These are phyloP conservation scores for Austrolebias charrua DNA, from an alignment of 2,797 vertebrate genomes.

Conservation along the genomic window DNA sequence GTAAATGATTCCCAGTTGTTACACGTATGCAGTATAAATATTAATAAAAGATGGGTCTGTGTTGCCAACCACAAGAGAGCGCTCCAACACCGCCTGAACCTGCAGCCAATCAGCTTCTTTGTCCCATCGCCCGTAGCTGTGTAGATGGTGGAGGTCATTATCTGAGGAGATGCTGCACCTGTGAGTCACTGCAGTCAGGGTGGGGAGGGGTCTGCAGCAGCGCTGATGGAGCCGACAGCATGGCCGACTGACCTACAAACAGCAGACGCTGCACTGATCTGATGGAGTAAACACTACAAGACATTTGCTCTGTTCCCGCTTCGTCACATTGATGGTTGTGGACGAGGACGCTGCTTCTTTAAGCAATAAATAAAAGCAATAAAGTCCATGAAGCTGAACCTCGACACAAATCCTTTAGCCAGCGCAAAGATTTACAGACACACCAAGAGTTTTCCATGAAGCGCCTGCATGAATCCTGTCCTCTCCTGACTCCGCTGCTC, in stretches of 20 bases:
- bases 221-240: constrained; percentile 63
- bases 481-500: constrained; percentile 34
- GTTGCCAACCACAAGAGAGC: constrained; percentile 65
- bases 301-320: too few relatives aligned
- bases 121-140: constrained; percentile 38
- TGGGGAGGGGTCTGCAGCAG: constrained; percentile 37
- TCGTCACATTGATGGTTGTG: neutral
- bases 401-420: constrained; percentile 49
- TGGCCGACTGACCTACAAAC: constrained; percentile 77
- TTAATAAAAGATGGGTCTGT: neutral
- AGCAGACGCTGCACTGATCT: constrained; percentile 34
- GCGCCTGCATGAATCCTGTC: constrained; percentile 41
- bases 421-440: constrained; percentile 19
- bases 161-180: constrained; percentile 17
- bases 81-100: constrained; percentile 35
- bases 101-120: constrained; percentile 30
- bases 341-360: constrained; percentile 23
- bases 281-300: neutral
- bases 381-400: constrained; percentile 59
- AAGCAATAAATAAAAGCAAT: too few relatives aligned
- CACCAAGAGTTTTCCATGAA: constrained; percentile 23
- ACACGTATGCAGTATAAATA: neutral
- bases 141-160: constrained; percentile 43
- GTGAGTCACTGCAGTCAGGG: constrained; percentile 23
- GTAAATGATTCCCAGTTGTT: neutral